Percentiles rank a stretch among this genome's conserved stretches.
Evolutionary conservation across 2,113 vertebrate genomes (phyloP).

Genomic region (Procapra przewalskii): DNA sequence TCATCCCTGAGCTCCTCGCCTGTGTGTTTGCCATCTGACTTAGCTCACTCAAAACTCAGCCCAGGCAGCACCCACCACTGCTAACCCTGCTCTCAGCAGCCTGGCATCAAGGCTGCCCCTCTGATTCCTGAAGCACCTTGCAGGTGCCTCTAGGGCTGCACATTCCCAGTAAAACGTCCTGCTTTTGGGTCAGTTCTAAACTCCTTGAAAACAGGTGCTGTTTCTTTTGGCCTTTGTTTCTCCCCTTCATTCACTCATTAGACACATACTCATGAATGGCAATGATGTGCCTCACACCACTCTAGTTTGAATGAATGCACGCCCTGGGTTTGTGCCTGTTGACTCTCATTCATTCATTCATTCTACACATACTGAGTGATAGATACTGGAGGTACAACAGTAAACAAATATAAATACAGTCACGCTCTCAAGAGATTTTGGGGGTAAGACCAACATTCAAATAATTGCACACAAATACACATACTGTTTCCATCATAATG

Average conservation of each 20-base stretch:
- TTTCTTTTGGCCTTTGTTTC: background rate
- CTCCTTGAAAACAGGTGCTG: too few relatives aligned
- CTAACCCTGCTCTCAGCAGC: background rate
- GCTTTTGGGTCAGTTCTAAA: background rate
- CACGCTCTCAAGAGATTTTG: background rate
- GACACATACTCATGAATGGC: background rate
- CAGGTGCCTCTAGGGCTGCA: background rate
- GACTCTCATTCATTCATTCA: background rate
- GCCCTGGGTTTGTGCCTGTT: background rate
- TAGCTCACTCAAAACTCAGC: background rate
- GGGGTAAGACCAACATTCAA: background rate
- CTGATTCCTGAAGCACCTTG: background rate
- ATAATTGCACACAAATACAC: background rate
- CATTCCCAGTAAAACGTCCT: background rate
- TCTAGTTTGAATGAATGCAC: background rate
- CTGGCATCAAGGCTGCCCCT: background rate
- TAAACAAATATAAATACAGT: background rate
- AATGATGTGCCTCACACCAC: background rate
- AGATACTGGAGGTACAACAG: background rate
- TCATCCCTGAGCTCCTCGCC: rapidly evolving
- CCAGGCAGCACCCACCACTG: background rate
- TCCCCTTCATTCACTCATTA: background rate
- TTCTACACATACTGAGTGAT: background rate
- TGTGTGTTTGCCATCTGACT: background rate
- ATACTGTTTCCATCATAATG: background rate